phyloP scores from a whole-genome alignment of 2,113 vertebrate species.

The Trematomus loennbergii region DNA sequence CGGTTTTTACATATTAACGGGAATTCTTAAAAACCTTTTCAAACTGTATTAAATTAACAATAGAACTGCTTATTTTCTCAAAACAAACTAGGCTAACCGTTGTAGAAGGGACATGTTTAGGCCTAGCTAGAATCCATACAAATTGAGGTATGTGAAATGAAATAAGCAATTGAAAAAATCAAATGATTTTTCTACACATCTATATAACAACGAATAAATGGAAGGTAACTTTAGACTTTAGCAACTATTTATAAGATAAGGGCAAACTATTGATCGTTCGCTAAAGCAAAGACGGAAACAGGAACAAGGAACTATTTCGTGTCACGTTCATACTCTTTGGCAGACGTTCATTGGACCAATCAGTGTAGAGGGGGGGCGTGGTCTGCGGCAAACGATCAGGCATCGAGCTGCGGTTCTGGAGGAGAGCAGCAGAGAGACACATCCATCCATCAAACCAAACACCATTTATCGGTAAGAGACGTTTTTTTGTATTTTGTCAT shows the following conservation, averaged over 20 bases:
- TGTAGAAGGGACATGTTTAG: neutral
- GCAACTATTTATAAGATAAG: neutral
- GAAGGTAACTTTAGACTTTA: too few species aligned
- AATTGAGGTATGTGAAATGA: neutral
- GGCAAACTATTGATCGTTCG: neutral
- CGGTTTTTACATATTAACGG: neutral
- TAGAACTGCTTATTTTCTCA: neutral
- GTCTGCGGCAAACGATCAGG: constrained; percentile 63
- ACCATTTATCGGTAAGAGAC: constrained; percentile 75
- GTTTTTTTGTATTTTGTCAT: constrained; percentile 33
- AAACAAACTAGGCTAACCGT: neutral
- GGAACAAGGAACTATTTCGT: rapidly evolving
- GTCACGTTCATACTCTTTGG: constrained; percentile 39
- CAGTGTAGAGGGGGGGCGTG: constrained; percentile 64
- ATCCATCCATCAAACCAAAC: constrained; percentile 36
- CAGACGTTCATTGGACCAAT: constrained; percentile 69
- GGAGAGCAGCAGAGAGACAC: constrained; percentile 66
- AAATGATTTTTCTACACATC: too few species aligned
- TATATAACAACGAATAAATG: too few species aligned
- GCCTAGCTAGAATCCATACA: neutral
- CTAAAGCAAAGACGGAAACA: constrained; percentile 26
- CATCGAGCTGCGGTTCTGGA: constrained; percentile 70
- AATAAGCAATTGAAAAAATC: neutral
- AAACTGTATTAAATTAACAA: neutral
- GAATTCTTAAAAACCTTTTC: too few species aligned